Evolutionary conservation across 92 coral and sea anemone genomes (phyloP), one percentile per base, ranked within the genome.

Genomic region (Parazoanthus atlanticus): DNA sequence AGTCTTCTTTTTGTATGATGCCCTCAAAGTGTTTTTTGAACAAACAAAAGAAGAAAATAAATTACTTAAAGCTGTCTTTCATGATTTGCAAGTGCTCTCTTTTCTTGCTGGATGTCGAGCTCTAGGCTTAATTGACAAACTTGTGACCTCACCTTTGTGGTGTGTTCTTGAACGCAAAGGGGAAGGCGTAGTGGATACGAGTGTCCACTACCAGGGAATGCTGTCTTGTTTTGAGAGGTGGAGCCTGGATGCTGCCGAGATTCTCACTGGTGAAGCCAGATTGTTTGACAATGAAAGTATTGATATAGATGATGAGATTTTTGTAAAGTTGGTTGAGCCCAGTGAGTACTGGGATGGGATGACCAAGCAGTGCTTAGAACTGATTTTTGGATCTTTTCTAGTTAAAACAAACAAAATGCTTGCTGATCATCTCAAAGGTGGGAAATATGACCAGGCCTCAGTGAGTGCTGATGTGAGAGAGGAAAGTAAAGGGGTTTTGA

Each of bases 51-150:
- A 86, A 11, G 89, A 86, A 86, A 86, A 86, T 29, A 86, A 74
- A 23, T 32, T 86, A 1, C 33, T 49, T 1, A 54, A 17, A 86
- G 89, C 89, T 29, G 82, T 74, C 21, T 86, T 47, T 31, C 46
- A 52, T 52, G 89, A 86, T 70, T 25, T 74, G 38, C 82, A 86
- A 86, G 89, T 86, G 6, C 29, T 54, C 69, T 86, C 79, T 46
- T 86, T 86, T 76, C 73, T 86, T 56, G 89, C 89, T 52, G 89
- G 89, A 16, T 86, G 89, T 25, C 12, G 74, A 33, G 89, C 89
- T 33, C 70, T 86, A 2, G 82, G 86, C 1, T 17, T 82, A 5
- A 82, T 82, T 52, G 86, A 82, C 76, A 82, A 82, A 56, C 76
- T 5, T 28, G 75, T 82, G 17, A 61, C 86, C n/a, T 26, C 75